phyloP scores from a whole-genome alignment of 2,888 invertebrate genomes.

The Drosophila eohydei region DNA sequence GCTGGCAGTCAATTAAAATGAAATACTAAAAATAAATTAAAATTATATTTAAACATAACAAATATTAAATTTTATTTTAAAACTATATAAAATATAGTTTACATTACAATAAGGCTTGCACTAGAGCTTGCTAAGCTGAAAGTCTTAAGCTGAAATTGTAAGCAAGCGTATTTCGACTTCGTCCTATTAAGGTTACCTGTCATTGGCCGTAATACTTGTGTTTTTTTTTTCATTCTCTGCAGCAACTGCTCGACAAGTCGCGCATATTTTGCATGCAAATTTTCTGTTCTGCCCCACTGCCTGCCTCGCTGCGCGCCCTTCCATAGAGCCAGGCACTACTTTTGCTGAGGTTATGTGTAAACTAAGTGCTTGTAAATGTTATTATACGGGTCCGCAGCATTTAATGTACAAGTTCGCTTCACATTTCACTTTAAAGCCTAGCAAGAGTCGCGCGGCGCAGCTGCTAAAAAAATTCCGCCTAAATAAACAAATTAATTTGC shows the following conservation, averaged over 20 bases:
- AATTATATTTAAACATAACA: too few relatives aligned
- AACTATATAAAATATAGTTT: too few relatives aligned
- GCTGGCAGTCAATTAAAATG: too few relatives aligned
- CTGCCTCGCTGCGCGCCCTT: background rate
- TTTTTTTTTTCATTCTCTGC: slow-evolving; percentile 38
- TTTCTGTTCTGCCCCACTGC: slow-evolving; percentile 19
- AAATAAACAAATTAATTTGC: slow-evolving; percentile 77
- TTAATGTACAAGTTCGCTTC: slow-evolving; percentile 22
- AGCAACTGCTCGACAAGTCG: slow-evolving; percentile 38
- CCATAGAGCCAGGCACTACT: background rate
- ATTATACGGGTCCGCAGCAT: slow-evolving; percentile 49
- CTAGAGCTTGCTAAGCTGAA: too few relatives aligned
- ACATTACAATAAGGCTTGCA: too few relatives aligned
- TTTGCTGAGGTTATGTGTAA: slow-evolving; percentile 56
- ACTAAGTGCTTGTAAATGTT: slow-evolving; percentile 72
- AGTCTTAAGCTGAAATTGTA: background rate
- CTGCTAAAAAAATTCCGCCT: slow-evolving; percentile 54
- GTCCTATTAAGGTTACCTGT: background rate
- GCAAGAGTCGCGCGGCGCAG: slow-evolving; percentile 18
- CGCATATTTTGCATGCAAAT: slow-evolving; percentile 73
- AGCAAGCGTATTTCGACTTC: slow-evolving; percentile 10
- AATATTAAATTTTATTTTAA: too few relatives aligned
- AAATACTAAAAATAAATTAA: too few relatives aligned
- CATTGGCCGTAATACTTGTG: slow-evolving; percentile 38
- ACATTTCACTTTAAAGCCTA: slow-evolving; percentile 20